A percentile compares a stretch with the other conserved stretches of the same genome.
Conservation (phyloP, 2,888 invertebrate genomes). For the Sminthurinus aureus region DNA sequence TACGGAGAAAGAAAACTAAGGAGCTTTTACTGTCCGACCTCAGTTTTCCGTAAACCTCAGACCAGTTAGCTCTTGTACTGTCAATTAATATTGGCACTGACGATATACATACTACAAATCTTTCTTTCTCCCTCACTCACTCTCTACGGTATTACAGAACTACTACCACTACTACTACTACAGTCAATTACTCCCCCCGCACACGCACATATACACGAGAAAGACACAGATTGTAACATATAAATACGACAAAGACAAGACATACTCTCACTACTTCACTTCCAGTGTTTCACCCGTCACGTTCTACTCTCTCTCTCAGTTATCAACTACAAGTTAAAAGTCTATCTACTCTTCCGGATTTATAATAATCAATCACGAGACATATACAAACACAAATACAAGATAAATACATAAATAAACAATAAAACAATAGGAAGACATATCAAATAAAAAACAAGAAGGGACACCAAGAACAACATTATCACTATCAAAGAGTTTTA, state of each 20-base stretch:
- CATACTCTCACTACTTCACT: slow-evolving; percentile 25
- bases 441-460: not conserved
- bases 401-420: not conserved
- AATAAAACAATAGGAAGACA: slow-evolving; percentile 28
- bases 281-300: slow-evolving; percentile 16
- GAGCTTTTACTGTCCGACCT: slow-evolving; percentile 54
- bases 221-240: not conserved
- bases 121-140: no score
- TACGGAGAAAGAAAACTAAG: slow-evolving; percentile 57
- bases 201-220: not conserved
- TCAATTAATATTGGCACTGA: slow-evolving; percentile 22
- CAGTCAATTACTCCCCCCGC: slow-evolving; percentile 9
- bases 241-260: slow-evolving; percentile 21
- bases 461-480: no score
- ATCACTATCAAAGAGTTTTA: not conserved
- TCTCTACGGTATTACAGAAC: no score
- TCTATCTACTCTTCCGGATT: not conserved
- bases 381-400: no score
- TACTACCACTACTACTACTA: not conserved
- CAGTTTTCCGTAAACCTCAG: slow-evolving; percentile 51
- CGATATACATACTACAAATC: not conserved
- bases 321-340: not conserved
- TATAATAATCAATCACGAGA: not conserved
- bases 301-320: slow-evolving; percentile 15
- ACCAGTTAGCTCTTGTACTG: slow-evolving; percentile 25